These are phyloP conservation scores for Hymenopus coronatus DNA, from an alignment of 2,888 invertebrate genomes.

Conservation along the genomic window DNA sequence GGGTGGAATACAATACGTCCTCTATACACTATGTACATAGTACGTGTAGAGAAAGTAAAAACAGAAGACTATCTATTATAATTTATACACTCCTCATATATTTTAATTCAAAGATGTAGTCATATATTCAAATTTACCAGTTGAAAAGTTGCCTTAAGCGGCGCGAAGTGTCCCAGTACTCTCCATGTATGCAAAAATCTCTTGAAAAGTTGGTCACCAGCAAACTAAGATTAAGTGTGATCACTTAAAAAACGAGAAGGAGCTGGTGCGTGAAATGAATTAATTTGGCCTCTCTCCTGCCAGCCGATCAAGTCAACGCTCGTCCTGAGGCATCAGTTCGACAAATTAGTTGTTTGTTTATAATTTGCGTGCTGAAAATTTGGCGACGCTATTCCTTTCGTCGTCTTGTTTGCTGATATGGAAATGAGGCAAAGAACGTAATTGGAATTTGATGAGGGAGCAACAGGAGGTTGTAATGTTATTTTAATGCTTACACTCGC, in stretches of 20 bases:
- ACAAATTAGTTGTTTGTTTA: not conserved
- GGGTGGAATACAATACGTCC: too few species aligned
- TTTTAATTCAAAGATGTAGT: too few species aligned
- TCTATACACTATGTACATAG: too few species aligned
- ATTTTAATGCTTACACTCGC: not conserved
- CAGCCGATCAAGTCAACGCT: not conserved
- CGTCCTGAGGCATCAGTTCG: not conserved
- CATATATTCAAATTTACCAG: too few species aligned
- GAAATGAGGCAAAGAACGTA: not conserved
- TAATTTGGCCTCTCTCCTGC: not conserved
- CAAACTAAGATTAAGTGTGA: not conserved
- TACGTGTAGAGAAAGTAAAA: too few species aligned
- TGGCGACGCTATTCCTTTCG: not conserved
- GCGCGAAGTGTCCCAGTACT: too few species aligned
- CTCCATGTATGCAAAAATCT: too few species aligned
- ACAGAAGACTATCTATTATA: too few species aligned
- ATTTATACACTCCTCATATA: too few species aligned
- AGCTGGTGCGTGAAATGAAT: not conserved
- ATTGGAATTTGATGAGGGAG: not conserved
- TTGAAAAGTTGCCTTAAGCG: too few species aligned
- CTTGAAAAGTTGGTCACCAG: not conserved
- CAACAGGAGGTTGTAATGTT: not conserved
- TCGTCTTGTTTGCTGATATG: not conserved
- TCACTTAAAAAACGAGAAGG: not conserved
- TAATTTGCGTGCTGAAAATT: not conserved